Percentiles rank a stretch among this genome's conserved stretches.
phyloP scores from a whole-genome alignment of 1,140 invertebrate species.

The Drosophila ohnishii region DNA sequence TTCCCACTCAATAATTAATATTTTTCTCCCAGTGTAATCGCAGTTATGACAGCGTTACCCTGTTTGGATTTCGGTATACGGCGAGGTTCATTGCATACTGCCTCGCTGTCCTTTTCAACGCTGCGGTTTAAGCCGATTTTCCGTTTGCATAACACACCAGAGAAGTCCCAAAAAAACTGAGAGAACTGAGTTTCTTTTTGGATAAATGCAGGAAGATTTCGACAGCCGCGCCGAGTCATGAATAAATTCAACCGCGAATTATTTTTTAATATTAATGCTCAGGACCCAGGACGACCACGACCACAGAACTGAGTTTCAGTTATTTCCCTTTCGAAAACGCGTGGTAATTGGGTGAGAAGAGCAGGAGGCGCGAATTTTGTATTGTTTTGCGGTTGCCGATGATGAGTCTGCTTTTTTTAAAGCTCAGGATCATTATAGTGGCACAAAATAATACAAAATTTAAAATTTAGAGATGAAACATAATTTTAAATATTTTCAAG shows the following conservation, averaged over 20 bases:
- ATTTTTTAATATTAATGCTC: slow-evolving; percentile 69
- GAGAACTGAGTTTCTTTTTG: slow-evolving; percentile 11
- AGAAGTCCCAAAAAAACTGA: background rate
- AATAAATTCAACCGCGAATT: slow-evolving; percentile 74
- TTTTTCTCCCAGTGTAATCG: slow-evolving; percentile 12
- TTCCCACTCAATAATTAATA: too few relatives aligned
- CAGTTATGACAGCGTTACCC: slow-evolving; percentile 30
- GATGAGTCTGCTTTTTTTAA: background rate
- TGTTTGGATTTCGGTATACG: background rate
- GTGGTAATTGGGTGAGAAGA: slow-evolving; percentile 39
- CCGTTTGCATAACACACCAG: slow-evolving; percentile 55
- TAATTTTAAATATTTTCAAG: too few relatives aligned
- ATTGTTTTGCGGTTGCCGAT: slow-evolving; percentile 60
- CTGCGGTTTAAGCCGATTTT: slow-evolving; percentile 71
- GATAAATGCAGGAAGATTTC: slow-evolving; percentile 76
- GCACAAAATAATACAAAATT: slow-evolving; percentile 17
- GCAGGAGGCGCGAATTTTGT: slow-evolving; percentile 29
- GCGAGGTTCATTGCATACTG: slow-evolving; percentile 25
- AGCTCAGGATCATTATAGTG: slow-evolving; percentile 49
- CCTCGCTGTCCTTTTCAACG: slow-evolving; percentile 66
- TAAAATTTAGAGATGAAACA: background rate
- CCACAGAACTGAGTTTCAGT: slow-evolving; percentile 41
- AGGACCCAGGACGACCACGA: slow-evolving; percentile 46
- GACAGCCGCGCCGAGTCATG: slow-evolving; percentile 51
- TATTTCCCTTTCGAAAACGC: slow-evolving; percentile 12